A percentile compares a stretch with the other conserved stretches of the same genome.
Conservation (phyloP, 2,113 vertebrate species). For the Symphodus melops region DNA sequence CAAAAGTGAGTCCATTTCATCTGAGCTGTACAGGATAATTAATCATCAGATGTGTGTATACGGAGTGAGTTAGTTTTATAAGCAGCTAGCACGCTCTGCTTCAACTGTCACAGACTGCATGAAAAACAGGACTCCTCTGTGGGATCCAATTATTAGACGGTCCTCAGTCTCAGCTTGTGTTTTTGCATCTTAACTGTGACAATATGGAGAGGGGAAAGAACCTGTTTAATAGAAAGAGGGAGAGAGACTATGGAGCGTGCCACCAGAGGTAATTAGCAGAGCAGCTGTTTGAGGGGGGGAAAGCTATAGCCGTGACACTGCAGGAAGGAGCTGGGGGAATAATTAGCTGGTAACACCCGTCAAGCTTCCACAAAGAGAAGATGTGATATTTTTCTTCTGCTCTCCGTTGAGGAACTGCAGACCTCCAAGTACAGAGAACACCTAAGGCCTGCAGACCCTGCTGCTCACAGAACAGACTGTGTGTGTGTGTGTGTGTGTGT, state of each 20-base stretch:
- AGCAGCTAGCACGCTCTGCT: slow-evolving; percentile 19
- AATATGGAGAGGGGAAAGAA: slow-evolving; percentile 47
- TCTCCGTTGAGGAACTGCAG: slow-evolving; percentile 58
- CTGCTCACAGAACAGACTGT: not conserved
- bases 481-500: slow-evolving; percentile 28
- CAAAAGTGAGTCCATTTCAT: slow-evolving; percentile 25
- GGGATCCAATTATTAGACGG: slow-evolving; percentile 45
- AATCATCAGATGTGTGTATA: slow-evolving; percentile 45
- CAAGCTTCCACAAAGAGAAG: slow-evolving; percentile 72
- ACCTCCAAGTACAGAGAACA: slow-evolving; percentile 33
- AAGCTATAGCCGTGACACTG: slow-evolving; percentile 73
- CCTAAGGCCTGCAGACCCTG: slow-evolving; percentile 17
- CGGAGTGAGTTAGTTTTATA: slow-evolving; percentile 27
- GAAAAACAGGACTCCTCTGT: slow-evolving; percentile 40
- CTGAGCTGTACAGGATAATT: slow-evolving; percentile 32
- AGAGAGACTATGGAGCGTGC: slow-evolving; percentile 49
- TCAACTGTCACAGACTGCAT: slow-evolving; percentile 39
- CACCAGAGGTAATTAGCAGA: slow-evolving; percentile 82
- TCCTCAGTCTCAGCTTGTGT: slow-evolving; percentile 51
- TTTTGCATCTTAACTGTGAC: slow-evolving; percentile 52
- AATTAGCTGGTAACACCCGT: slow-evolving; percentile 83
- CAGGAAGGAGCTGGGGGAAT: slow-evolving; percentile 79
- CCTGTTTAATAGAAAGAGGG: slow-evolving; percentile 58
- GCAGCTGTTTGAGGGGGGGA: slow-evolving; percentile 69
- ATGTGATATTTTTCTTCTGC: slow-evolving; percentile 72